Conservation (phyloP, 2,888 invertebrate genomes). For the Alloplasta piceator region DNA sequence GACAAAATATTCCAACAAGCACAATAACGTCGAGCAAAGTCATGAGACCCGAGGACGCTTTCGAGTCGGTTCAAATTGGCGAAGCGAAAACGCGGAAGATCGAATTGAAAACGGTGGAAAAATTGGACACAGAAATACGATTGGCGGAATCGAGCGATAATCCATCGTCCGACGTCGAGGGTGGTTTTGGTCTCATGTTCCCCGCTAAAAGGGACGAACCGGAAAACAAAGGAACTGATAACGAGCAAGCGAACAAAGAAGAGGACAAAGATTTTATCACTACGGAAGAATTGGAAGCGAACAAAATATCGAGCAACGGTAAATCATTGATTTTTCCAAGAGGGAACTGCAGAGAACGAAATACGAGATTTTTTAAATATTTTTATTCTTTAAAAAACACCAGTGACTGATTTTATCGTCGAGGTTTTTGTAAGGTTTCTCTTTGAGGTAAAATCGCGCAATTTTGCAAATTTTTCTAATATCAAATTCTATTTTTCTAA, state of each 20-base stretch:
- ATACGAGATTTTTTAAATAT: no score
- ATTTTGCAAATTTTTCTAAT: conserved; percentile 17
- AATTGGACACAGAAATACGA: conserved; percentile 67
- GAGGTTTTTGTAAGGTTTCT: no score
- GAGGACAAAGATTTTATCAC: conserved; percentile 84
- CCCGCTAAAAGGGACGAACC: conserved; percentile 75
- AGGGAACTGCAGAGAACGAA: no score
- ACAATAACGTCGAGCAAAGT: conserved; percentile 71
- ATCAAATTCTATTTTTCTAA: no score
- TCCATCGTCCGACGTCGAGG: conserved; percentile 67
- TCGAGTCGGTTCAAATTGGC: conserved; percentile 84
- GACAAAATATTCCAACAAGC: conserved; percentile 83
- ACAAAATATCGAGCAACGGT: conserved; percentile 88
- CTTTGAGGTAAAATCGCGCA: no score
- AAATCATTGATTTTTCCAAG: conserved; percentile 53
- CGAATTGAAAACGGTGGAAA: conserved; percentile 84
- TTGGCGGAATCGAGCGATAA: conserved; percentile 46
- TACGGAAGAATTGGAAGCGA: conserved; percentile 87
- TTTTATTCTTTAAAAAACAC: no score
- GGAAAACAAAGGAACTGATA: conserved; percentile 70
- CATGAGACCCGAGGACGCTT: conserved; percentile 85
- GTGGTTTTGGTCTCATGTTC: conserved; percentile 80
- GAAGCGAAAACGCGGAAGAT: conserved; percentile 84
- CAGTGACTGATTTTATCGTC: no score
- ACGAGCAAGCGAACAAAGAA: conserved; percentile 73